Conservation (phyloP, 2,113 vertebrate genomes). For the Aspiorhynchus laticeps region DNA sequence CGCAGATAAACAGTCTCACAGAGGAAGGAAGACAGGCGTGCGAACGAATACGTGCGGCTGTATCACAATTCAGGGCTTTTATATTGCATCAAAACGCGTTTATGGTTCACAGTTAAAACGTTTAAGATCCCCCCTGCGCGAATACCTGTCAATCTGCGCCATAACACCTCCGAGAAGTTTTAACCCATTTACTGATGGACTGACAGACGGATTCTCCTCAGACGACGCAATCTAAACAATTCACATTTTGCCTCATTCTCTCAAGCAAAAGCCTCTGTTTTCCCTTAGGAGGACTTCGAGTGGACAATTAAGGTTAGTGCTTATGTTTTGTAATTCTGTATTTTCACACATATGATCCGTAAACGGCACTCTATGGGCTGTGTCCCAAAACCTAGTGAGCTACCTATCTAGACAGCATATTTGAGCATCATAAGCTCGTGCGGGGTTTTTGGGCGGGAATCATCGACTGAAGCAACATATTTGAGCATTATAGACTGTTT, state of each 20-base stretch:
- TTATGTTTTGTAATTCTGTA: neutral
- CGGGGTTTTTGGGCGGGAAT: neutral
- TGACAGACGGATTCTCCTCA: slow-evolving; percentile 31
- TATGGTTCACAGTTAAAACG: neutral
- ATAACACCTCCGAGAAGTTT: slow-evolving; percentile 11
- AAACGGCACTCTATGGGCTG: neutral
- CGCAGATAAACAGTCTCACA: slow-evolving; percentile 11
- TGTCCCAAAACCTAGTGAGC: neutral
- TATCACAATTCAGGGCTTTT: slow-evolving; percentile 6
- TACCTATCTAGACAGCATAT: neutral
- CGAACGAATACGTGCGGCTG: neutral
- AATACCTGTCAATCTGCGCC: slow-evolving; percentile 32
- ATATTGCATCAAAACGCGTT: neutral
- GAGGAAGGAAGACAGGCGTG: slow-evolving; percentile 29
- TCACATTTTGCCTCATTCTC: neutral
- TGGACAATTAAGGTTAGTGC: slow-evolving; percentile 9
- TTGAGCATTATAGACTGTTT: neutral
- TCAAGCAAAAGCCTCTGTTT: neutral
- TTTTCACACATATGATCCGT: neutral
- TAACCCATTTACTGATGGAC: slow-evolving; percentile 38
- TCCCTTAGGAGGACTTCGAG: neutral
- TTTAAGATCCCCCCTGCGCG: neutral
- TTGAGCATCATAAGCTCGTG: neutral
- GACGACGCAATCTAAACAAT: slow-evolving; percentile 36
- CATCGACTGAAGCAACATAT: neutral